Evolutionary conservation across 2,888 invertebrate genomes (phyloP), one percentile per base, ranked within the genome.

Genomic region (Meghimatium bilineatum): DNA sequence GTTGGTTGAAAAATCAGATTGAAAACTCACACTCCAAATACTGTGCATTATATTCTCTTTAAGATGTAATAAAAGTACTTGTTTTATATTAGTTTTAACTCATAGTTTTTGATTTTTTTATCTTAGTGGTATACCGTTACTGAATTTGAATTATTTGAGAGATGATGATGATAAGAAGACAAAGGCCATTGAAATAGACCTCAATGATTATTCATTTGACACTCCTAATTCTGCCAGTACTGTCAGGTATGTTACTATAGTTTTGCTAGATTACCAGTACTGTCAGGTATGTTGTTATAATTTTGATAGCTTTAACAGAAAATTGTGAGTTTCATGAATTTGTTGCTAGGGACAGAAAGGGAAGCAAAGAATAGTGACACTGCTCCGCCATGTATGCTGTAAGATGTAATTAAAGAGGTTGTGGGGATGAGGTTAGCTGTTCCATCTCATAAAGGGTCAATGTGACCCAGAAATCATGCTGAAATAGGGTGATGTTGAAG

Each of bases 81-180:
- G 17, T 17, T 14, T 56, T 56, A 23, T 56, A 17, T 12, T 49
- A 49, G 49, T 49, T 56, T 56, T 10, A 56, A 2, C 20, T 56
- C 56, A 56, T 56, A n/a, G 26, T 63, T 29, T n/a, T 26, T 71
- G 6, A 2, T 44, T 72, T 44, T 0, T 72, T 44, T 1, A 17
- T 49, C 44, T 49, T 72, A 83, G 71, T 38, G 38, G 52, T 23
- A 89, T 92, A 23, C 91, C 91, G 20, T 88, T 88, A 74, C 83
- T 92, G 52, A 87, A 92, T 85, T 85, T 92, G 34, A 87, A 88
- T 36, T 90, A 90, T 72, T 87, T 91, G 74, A 88, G 86, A 60
- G 89, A 90, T 36, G 87, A 88, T 75, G 87, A 88, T 75, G 86
- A 87, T 74, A 87, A 87, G n/a, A 44, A 12, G 44, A 85, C 88